Evolutionary conservation across 2,113 vertebrate genomes (phyloP).

Genomic region (Ictidomys tridecemlineatus): DNA sequence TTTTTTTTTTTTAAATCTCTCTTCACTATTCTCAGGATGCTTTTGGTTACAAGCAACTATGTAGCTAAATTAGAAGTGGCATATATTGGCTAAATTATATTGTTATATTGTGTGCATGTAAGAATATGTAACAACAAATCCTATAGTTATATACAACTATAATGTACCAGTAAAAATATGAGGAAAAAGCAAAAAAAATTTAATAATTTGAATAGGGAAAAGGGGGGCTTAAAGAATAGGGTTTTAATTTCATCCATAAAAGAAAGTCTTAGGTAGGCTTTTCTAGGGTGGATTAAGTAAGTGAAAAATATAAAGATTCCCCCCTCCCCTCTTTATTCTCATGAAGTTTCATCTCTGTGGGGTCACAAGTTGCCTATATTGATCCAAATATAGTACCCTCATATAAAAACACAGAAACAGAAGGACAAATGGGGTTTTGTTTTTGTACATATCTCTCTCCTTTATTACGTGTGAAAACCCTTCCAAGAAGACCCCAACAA

Average conservation of each 20-base stretch:
- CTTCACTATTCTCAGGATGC: background rate
- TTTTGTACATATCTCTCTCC: background rate
- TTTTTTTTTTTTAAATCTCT: background rate
- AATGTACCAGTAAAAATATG: too few species aligned
- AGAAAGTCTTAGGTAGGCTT: background rate
- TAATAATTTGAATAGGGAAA: too few species aligned
- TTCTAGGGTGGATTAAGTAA: background rate
- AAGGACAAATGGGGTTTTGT: background rate
- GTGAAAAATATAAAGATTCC: background rate
- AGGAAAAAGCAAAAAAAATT: too few species aligned
- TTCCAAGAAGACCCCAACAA: background rate
- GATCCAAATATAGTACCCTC: background rate
- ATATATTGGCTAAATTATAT: too few species aligned
- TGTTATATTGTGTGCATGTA: too few species aligned
- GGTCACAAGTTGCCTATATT: background rate
- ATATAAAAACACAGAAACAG: background rate
- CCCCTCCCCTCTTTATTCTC: background rate
- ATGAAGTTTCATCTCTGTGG: background rate
- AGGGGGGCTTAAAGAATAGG: background rate
- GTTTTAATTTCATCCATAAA: conserved; percentile 2
- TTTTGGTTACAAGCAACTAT: background rate
- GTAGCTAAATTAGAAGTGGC: background rate
- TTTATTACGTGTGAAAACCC: background rate
- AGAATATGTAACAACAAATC: too few species aligned
- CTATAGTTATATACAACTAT: too few species aligned